These are phyloP conservation scores for Sceliomorpha sp. DNA, from an alignment of 2,888 invertebrate species.

Conservation along the genomic window DNA sequence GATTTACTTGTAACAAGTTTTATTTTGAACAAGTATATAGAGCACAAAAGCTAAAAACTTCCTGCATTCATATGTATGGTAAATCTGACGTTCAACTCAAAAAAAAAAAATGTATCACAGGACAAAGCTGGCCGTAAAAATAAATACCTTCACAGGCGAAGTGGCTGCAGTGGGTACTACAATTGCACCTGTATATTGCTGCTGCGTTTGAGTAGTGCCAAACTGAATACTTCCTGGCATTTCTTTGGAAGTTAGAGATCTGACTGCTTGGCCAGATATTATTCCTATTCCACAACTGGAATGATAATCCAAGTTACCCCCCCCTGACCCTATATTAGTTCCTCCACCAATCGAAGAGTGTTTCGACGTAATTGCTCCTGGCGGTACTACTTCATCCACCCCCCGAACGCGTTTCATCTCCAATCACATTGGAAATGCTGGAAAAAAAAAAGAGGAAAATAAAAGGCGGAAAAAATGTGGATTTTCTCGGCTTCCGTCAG, in stretches of 20 bases:
- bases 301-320: constrained; percentile 77
- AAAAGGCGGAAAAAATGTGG: not conserved
- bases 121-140: too few species aligned
- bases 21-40: too few species aligned
- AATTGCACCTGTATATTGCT: constrained; percentile 78
- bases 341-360: constrained; percentile 80
- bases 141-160: constrained; percentile 76
- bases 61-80: too few species aligned
- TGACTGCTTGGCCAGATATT: constrained; percentile 77
- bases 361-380: constrained; percentile 81
- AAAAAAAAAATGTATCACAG: too few species aligned
- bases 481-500: constrained; percentile 14
- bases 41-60: too few species aligned
- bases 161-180: constrained; percentile 77
- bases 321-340: constrained; percentile 77
- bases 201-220: constrained; percentile 75
- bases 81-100: too few species aligned
- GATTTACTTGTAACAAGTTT: constrained; percentile 1
- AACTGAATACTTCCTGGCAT: constrained; percentile 81
- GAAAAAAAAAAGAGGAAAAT: constrained; percentile 59
- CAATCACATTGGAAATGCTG: constrained; percentile 84
- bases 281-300: constrained; percentile 75
- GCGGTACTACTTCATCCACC: constrained; percentile 79
- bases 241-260: constrained; percentile 76
- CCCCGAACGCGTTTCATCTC: constrained; percentile 84